These are phyloP conservation scores for Phyllotis vaccarum DNA, from an alignment of 2,797 vertebrate genomes.

Conservation along the genomic window DNA sequence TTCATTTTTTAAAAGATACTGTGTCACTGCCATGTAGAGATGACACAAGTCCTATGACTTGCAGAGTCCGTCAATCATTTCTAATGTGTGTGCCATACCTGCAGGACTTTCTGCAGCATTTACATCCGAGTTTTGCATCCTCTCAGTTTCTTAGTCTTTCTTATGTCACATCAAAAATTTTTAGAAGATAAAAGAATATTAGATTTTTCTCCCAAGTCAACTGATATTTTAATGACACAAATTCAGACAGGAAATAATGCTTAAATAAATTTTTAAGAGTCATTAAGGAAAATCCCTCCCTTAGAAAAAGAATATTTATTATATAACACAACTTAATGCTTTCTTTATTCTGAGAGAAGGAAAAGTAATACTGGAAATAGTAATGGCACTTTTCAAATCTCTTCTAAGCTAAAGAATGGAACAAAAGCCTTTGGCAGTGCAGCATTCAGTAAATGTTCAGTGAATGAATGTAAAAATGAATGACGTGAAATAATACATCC, in stretches of 20 bases:
- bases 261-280: constrained; percentile 11
- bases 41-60: background rate
- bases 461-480: constrained; percentile 59
- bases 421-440: background rate
- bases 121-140: background rate
- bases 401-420: constrained; percentile 38
- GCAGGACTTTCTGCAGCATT: background rate
- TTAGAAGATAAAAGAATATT: background rate
- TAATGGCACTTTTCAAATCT: background rate
- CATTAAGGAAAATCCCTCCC: background rate
- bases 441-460: constrained; percentile 40
- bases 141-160: background rate
- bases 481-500: constrained; percentile 21
- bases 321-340: background rate
- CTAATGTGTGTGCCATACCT: background rate
- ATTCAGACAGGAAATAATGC: background rate
- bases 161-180: background rate
- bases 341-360: constrained; percentile 46
- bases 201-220: background rate
- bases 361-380: constrained; percentile 59
- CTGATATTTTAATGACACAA: constrained; percentile 38
- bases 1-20: background rate
- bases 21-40: background rate
- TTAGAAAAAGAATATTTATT: constrained; percentile 50
- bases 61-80: background rate